These are phyloP conservation scores for Stegodyphus dumicola DNA, from an alignment of 1,140 invertebrate species.

Conservation along the genomic window DNA sequence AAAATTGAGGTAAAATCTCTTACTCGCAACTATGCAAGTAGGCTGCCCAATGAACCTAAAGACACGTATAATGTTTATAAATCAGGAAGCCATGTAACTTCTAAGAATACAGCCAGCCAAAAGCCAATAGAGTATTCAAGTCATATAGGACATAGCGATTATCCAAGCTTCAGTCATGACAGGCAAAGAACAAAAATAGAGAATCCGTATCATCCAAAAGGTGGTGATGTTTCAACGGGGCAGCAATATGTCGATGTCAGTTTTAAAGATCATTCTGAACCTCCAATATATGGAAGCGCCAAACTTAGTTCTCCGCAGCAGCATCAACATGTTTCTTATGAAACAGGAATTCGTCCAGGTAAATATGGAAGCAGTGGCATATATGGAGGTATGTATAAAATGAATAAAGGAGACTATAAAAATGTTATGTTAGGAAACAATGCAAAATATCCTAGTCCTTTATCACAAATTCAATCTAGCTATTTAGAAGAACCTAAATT, in stretches of 20 bases:
- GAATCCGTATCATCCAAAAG: neutral
- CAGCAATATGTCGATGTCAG: constrained; percentile 19
- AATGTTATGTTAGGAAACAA: neutral
- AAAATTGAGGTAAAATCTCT: constrained; percentile 5
- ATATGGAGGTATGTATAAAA: constrained; percentile 15
- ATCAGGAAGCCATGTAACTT: neutral
- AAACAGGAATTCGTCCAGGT: neutral
- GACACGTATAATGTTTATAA: neutral
- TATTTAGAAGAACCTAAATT: no score
- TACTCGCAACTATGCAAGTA: neutral
- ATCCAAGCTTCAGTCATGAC: neutral
- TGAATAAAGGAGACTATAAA: neutral
- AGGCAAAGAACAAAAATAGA: neutral
- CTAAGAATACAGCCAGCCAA: neutral
- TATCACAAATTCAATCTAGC: no score
- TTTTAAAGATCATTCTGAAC: constrained; percentile 1
- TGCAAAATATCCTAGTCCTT: neutral
- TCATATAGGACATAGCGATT: constrained; percentile 5
- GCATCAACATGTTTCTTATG: neutral
- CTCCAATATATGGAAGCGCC: no score
- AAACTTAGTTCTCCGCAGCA: neutral
- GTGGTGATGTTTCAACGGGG: no score
- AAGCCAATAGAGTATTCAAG: constrained; percentile 12
- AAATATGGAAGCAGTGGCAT: neutral
- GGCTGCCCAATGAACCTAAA: neutral